Evolutionary conservation across 2,797 vertebrate genomes (phyloP).

Genomic region (Psittacula echo): DNA sequence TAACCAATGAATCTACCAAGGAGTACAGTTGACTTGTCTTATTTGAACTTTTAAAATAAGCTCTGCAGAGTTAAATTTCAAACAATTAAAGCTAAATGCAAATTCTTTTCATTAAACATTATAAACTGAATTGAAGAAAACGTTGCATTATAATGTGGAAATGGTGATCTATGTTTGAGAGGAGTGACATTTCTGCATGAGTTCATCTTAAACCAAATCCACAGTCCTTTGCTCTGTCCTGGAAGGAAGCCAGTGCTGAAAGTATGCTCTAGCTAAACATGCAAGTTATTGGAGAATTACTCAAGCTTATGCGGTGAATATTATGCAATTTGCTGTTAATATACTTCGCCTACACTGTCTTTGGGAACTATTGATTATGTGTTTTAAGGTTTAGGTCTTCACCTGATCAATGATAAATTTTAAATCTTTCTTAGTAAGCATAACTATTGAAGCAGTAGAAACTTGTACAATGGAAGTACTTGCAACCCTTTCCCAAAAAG

Average conservation of each 20-base stretch:
- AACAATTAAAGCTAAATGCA: background rate
- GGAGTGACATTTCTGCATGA: background rate
- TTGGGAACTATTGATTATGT: background rate
- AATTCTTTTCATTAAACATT: background rate
- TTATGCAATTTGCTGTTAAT: background rate
- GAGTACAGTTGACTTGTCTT: background rate
- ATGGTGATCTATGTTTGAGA: background rate
- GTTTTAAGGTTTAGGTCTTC: slow-evolving; percentile 15
- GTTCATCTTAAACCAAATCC: background rate
- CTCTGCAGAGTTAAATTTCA: background rate
- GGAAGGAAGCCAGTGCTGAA: slow-evolving; percentile 29
- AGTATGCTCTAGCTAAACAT: background rate
- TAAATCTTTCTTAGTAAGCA: background rate
- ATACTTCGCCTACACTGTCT: background rate
- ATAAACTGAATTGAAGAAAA: background rate
- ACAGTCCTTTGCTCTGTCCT: background rate
- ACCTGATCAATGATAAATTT: background rate
- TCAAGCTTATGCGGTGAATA: background rate
- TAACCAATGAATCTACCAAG: background rate
- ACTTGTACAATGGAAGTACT: background rate
- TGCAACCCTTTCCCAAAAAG: background rate
- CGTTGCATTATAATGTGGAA: background rate
- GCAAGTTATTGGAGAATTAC: background rate
- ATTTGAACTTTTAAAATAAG: background rate
- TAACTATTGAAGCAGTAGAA: background rate